Evolutionary conservation across 2,797 vertebrate species (phyloP).

Genomic region (Emys orbicularis): DNA sequence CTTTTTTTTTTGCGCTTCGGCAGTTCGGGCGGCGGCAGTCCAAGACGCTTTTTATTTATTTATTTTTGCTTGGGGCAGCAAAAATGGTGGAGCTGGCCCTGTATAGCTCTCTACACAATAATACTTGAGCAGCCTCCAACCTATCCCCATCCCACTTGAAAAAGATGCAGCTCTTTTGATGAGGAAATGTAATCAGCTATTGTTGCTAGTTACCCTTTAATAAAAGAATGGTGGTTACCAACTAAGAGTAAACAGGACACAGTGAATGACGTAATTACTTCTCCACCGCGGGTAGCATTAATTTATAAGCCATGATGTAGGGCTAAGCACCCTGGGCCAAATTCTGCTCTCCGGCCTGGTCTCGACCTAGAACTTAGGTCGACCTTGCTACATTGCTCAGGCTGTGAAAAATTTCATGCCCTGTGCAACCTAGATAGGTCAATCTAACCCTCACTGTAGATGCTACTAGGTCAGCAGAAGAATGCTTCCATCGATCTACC

Average conservation of each 20-base stretch:
- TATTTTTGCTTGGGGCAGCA: too few species aligned
- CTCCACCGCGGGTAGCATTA: accelerated
- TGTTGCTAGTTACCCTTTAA: background rate
- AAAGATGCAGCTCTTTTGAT: background rate
- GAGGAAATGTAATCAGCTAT: background rate
- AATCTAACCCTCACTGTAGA: background rate
- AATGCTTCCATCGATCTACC: background rate
- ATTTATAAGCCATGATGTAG: background rate
- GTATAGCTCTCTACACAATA: background rate
- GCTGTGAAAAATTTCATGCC: background rate
- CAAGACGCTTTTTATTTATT: too few species aligned
- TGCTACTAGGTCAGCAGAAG: background rate
- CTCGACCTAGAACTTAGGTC: background rate
- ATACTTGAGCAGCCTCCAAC: background rate
- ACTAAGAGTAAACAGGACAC: background rate
- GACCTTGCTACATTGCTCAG: background rate
- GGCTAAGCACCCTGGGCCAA: background rate
- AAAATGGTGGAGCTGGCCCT: too few species aligned
- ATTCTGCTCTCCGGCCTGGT: background rate
- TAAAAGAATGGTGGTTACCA: background rate
- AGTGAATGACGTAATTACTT: background rate
- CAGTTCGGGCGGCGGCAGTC: too few species aligned
- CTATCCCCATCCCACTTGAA: background rate
- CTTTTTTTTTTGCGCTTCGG: too few species aligned
- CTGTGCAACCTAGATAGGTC: background rate